phyloP scores from a whole-genome alignment of 2,113 vertebrate species.

The Eurystomus gularis region DNA sequence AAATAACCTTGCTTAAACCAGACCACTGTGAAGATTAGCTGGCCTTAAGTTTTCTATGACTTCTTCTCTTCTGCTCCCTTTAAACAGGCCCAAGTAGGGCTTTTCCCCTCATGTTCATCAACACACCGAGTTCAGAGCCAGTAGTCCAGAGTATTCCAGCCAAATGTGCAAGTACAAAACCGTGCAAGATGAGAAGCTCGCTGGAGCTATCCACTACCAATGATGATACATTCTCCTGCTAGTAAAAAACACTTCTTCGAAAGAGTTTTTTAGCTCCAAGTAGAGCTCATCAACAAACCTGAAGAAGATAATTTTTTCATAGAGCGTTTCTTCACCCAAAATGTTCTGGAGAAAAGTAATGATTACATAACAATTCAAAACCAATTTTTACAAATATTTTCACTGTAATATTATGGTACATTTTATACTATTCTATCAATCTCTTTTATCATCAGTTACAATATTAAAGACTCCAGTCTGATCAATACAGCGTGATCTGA shows the following conservation, averaged over 20 bases:
- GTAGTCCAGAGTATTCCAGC: neutral
- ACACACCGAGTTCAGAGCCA: neutral
- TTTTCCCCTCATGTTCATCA: neutral
- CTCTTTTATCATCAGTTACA: neutral
- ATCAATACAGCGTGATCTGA: neutral
- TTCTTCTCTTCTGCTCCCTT: neutral
- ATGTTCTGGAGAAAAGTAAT: neutral
- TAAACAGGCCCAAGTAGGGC: neutral
- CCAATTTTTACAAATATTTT: neutral
- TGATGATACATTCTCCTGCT: neutral
- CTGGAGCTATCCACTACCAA: neutral
- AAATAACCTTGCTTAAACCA: neutral
- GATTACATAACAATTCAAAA: neutral
- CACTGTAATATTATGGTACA: neutral
- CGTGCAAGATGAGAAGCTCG: neutral
- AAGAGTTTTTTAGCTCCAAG: neutral
- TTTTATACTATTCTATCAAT: neutral
- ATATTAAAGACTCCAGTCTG: neutral
- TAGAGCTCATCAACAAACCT: neutral
- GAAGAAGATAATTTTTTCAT: neutral
- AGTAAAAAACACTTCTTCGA: neutral
- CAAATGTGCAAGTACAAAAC: neutral
- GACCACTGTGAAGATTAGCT: neutral
- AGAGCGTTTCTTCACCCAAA: neutral
- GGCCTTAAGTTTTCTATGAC: neutral